Evolutionary conservation across 2,888 invertebrate genomes (phyloP).

Genomic region (Bruchidius siliquastri): DNA sequence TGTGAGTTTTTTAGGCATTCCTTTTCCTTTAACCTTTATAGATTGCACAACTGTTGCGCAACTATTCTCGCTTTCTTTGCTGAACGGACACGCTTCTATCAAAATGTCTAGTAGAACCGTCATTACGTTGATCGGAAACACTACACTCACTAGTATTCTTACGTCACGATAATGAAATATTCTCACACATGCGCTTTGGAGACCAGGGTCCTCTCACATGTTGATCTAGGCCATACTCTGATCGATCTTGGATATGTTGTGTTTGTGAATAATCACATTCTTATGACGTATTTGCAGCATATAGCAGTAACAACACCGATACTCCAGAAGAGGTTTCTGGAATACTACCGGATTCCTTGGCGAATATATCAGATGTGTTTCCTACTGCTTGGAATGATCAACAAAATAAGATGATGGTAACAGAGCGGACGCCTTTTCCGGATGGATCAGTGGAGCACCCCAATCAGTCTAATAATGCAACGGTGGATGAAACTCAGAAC

Average conservation of each 20-base stretch:
- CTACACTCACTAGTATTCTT: no score
- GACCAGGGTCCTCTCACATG: no score
- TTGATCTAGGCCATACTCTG: no score
- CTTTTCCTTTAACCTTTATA: no score
- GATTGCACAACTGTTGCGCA: background rate
- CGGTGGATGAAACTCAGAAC: conserved; percentile 9
- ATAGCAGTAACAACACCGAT: conserved; percentile 3
- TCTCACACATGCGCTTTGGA: no score
- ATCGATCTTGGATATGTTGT: no score
- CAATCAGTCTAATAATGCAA: conserved; percentile 6
- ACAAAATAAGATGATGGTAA: conserved; percentile 16
- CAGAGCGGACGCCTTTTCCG: conserved; percentile 13
- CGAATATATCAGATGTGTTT: conserved; percentile 34
- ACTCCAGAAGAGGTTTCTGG: background rate
- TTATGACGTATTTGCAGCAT: conserved; percentile 12
- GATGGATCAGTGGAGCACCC: background rate
- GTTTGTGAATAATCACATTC: no score
- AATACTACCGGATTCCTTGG: conserved; percentile 15
- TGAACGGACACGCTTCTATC: no score
- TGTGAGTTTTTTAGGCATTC: conserved; percentile 23
- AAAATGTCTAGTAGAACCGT: no score
- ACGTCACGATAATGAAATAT: no score
- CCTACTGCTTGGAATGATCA: conserved; percentile 36
- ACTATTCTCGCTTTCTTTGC: no score
- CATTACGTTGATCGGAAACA: no score